Evolutionary conservation across 1,140 invertebrate genomes (phyloP).

Genomic region (Pseudobourletiella spinata): DNA sequence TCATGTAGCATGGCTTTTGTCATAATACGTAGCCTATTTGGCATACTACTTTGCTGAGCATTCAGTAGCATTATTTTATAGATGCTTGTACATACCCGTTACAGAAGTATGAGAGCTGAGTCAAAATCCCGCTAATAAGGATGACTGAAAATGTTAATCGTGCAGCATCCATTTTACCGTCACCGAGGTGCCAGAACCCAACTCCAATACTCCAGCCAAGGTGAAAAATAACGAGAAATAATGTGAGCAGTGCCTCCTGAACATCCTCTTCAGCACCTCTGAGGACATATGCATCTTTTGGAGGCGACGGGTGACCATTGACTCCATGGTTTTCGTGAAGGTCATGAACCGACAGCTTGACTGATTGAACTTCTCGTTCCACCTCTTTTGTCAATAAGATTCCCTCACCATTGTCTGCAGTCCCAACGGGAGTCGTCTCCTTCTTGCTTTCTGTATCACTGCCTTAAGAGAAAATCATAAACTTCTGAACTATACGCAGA

Average conservation of each 20-base stretch:
- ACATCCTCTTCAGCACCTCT: conserved; percentile 3
- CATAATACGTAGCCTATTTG: background rate
- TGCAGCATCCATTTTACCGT: background rate
- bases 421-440: too few species aligned
- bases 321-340: too few species aligned
- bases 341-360: too few species aligned
- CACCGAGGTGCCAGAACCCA: conserved; percentile 19
- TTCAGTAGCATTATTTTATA: background rate
- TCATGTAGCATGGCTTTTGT: background rate
- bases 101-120: conserved; percentile 2
- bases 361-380: too few species aligned
- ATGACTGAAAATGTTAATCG: conserved; percentile 10
- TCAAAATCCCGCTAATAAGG: conserved; percentile 12
- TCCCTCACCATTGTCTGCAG: too few species aligned
- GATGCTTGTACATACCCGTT: conserved; percentile 3
- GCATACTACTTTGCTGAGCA: background rate
- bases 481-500: too few species aligned
- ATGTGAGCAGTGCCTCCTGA: conserved; percentile 1
- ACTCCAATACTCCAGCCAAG: conserved; percentile 18
- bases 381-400: too few species aligned
- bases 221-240: conserved; percentile 18
- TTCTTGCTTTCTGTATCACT: too few species aligned
- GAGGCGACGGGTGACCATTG: too few species aligned
- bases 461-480: too few species aligned
- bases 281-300: background rate